Evolutionary conservation across 2,888 invertebrate genomes (phyloP).

Genomic region (Cryptus armator): DNA sequence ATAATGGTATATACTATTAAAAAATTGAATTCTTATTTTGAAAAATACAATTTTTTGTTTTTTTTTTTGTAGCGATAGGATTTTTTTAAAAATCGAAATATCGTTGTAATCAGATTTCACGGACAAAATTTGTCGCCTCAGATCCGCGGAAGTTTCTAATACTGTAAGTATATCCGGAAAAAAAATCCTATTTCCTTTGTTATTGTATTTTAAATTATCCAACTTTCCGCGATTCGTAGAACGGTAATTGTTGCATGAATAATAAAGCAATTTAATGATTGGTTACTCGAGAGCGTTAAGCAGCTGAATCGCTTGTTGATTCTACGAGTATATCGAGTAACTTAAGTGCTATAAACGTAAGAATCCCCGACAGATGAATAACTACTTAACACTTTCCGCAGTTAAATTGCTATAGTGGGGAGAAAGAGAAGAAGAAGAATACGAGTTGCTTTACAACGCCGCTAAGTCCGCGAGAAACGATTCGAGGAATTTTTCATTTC

Average conservation of each 20-base stretch:
- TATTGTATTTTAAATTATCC: neutral
- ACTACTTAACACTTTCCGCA: slow-evolving; percentile 9
- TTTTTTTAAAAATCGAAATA: no score
- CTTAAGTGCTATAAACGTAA: neutral
- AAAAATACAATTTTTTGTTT: no score
- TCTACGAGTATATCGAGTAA: neutral
- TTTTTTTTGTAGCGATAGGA: no score
- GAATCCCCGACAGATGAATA: neutral
- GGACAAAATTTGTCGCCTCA: no score
- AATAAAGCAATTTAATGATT: neutral
- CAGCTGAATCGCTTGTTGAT: neutral
- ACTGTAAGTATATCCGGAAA: no score
- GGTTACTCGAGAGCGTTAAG: neutral
- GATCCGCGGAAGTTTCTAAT: no score
- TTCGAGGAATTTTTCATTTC: neutral
- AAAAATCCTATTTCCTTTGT: neutral
- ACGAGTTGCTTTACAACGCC: neutral
- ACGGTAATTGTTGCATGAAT: neutral
- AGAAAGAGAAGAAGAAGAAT: neutral
- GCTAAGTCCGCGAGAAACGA: neutral
- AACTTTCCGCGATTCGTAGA: neutral
- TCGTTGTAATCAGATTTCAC: no score
- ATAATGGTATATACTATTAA: no score
- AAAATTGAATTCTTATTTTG: no score
- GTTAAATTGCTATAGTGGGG: neutral